phyloP scores from a whole-genome alignment of 2,113 vertebrate species.

The Onychorhynchus coronatus region DNA sequence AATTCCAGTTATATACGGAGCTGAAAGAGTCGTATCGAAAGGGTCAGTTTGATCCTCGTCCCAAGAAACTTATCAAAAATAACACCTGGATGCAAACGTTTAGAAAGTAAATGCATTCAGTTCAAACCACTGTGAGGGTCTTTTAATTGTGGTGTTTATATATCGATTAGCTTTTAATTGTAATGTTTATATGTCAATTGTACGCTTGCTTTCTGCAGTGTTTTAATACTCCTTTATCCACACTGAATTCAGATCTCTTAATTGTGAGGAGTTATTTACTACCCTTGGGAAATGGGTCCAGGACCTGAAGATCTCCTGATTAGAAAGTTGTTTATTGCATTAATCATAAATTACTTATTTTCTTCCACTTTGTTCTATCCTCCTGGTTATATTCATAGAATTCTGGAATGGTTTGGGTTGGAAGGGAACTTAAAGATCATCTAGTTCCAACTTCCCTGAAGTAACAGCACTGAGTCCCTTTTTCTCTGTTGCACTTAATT shows the following conservation, averaged over 20 bases:
- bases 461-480: not conserved
- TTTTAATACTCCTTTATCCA: not conserved
- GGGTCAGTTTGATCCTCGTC: not conserved
- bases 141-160: not conserved
- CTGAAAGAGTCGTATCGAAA: not conserved
- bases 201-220: not conserved
- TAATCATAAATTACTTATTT: not conserved
- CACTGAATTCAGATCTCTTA: not conserved
- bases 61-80: not conserved
- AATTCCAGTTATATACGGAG: not conserved
- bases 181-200: not conserved
- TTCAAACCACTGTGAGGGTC: not conserved
- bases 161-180: rapidly evolving
- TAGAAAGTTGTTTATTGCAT: not conserved
- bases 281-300: not conserved
- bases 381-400: not conserved
- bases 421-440: not conserved
- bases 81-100: not conserved
- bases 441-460: not conserved
- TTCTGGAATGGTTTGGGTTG: not conserved
- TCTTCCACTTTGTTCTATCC: not conserved
- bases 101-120: not conserved
- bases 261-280: not conserved
- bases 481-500: not conserved
- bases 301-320: not conserved